These are phyloP conservation scores for Actenoides hombroni DNA, from an alignment of 2,113 vertebrate genomes.

Conservation along the genomic window DNA sequence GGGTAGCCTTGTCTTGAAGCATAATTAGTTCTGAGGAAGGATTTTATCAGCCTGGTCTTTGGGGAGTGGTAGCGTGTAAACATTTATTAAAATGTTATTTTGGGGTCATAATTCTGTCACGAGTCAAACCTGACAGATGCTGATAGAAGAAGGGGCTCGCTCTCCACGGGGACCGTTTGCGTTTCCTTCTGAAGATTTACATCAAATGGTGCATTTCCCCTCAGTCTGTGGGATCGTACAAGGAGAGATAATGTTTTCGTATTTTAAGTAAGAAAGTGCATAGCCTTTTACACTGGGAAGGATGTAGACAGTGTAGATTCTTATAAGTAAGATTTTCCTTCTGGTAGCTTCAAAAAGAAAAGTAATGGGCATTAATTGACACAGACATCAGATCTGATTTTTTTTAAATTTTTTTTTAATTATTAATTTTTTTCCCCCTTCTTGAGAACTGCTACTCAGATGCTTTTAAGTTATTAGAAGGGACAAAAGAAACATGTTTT, in stretches of 20 bases:
- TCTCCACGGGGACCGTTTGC: constrained; percentile 28
- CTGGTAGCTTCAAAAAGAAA: not conserved
- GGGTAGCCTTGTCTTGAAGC: constrained; percentile 56
- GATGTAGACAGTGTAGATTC: not conserved
- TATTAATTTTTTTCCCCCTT: too few relatives aligned
- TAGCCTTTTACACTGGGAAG: not conserved
- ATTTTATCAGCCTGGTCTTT: constrained; percentile 69
- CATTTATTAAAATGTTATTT: constrained; percentile 74
- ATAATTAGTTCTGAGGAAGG: constrained; percentile 70
- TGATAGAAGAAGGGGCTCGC: constrained; percentile 63
- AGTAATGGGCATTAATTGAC: not conserved
- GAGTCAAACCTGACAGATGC: constrained; percentile 66
- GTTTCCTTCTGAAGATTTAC: constrained; percentile 45
- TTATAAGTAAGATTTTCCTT: not conserved
- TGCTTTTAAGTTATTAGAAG: not conserved
- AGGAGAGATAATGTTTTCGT: not conserved
- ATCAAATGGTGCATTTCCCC: constrained; percentile 42
- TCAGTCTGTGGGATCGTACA: not conserved
- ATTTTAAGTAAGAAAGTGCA: not conserved
- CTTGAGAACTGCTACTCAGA: not conserved
- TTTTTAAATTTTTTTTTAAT: not conserved
- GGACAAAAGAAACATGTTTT: not conserved
- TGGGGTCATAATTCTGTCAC: constrained; percentile 59
- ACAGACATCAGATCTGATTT: not conserved
- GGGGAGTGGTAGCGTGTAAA: constrained; percentile 71